Base-by-base conservation (phyloP, 2,797 vertebrate species). In the Clarias platycephalus region DNA sequence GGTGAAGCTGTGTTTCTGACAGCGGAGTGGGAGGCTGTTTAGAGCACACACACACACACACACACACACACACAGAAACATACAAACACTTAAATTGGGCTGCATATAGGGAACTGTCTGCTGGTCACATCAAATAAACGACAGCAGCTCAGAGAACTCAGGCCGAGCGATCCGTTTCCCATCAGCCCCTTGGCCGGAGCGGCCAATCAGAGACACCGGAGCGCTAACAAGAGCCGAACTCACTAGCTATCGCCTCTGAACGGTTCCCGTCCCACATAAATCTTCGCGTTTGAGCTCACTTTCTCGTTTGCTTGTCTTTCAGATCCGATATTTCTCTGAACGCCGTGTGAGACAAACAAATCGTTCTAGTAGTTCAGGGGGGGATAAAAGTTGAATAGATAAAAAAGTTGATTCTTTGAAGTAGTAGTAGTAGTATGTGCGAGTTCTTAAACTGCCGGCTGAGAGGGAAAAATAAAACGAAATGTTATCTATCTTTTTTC, bases 1-100 rank as follows among this genome's bases (percentile, higher is more conserved):
- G 92, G 89, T 67, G 90, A 79, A 91, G 89, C 90, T 89, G 89
- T 90, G 87, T 85, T 89, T 89, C 93, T 94, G 94, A 94, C 93
- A 90, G 89, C 22, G 28, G 76, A 92, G 67, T 75, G 78, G 74
- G 83, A 84, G 78, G 80, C 82, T 85, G 85, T 89, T 87, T 87
- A 88, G 77, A 80, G 57, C 40, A 75, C n/a, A 64, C 85, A 66
- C 26, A 64, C 80, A 28, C 40, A 75, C n/a, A 64, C 85, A 66
- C 26, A 64, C 80, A 28, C 79, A 70, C 74, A 78, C 12, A 53
- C 49, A 53, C 49, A 53, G 53, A 72, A 24, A 68, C 49, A 40
- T 78, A 74, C 24, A 74, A 37, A 37, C 75, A 81, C 76, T 60
- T 86, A 90, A 86, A 88, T 90, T 90, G 85, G 86, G 62, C 83